These are phyloP conservation scores for Drosophila santomea DNA, from an alignment of 1,140 invertebrate genomes.

Conservation along the genomic window DNA sequence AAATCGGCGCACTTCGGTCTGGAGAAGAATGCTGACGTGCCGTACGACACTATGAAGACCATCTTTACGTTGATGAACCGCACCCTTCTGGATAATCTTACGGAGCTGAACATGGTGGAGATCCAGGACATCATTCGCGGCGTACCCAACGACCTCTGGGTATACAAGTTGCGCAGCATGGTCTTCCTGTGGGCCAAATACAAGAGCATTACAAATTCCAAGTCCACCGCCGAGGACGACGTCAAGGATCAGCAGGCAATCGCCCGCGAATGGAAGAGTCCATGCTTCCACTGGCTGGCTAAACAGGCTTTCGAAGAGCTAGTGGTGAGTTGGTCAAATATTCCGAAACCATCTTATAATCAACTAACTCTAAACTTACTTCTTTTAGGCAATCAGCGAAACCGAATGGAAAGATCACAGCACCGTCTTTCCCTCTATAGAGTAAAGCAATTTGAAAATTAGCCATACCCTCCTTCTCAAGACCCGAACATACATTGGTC, in stretches of 20 bases:
- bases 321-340: slow-evolving; percentile 31
- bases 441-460: slow-evolving; percentile 9
- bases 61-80: slow-evolving; percentile 66
- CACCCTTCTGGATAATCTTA: slow-evolving; percentile 66
- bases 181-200: slow-evolving; percentile 64
- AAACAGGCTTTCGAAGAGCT: slow-evolving; percentile 68
- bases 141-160: slow-evolving; percentile 64
- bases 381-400: slow-evolving; percentile 60
- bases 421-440: slow-evolving; percentile 13
- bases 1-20: slow-evolving; percentile 58
- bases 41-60: slow-evolving; percentile 65
- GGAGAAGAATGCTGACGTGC: slow-evolving; percentile 63
- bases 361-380: slow-evolving; percentile 48
- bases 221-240: slow-evolving; percentile 23
- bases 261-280: slow-evolving; percentile 59
- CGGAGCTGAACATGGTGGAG: slow-evolving; percentile 40
- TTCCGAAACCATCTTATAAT: background rate
- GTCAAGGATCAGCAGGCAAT: slow-evolving; percentile 55
- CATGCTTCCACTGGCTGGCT: slow-evolving; percentile 66
- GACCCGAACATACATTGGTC: background rate
- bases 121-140: slow-evolving; percentile 62
- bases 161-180: slow-evolving; percentile 69
- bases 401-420: slow-evolving; percentile 63
- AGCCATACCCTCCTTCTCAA: slow-evolving; percentile 6
- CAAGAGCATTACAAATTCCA: slow-evolving; percentile 19